Percentiles rank a stretch among this genome's conserved stretches.
These are phyloP conservation scores for Stenodema calcarata DNA, from an alignment of 2,888 invertebrate genomes.

Conservation along the genomic window DNA sequence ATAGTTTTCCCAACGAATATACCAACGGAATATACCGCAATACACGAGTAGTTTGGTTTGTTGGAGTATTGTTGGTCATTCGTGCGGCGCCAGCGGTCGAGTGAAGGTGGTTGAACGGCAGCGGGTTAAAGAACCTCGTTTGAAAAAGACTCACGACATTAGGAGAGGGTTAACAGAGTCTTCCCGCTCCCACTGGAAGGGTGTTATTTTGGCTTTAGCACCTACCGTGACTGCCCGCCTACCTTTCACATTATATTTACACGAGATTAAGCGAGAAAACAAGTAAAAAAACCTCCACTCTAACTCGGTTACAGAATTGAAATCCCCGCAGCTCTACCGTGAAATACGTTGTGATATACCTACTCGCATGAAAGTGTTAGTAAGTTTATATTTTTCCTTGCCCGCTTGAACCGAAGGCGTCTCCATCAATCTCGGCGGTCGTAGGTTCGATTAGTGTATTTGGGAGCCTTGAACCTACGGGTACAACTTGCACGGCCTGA, in stretches of 20 bases:
- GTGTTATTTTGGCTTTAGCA: neutral
- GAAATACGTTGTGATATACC: neutral
- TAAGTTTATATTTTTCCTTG: too few relatives aligned
- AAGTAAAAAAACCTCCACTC: neutral
- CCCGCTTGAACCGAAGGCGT: too few relatives aligned
- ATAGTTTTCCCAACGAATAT: too few relatives aligned
- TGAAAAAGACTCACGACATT: neutral
- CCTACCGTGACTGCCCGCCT: neutral
- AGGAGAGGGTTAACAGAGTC: neutral
- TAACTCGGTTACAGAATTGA: neutral
- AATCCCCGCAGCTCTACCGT: neutral
- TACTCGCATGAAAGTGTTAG: neutral
- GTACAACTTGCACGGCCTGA: too few relatives aligned
- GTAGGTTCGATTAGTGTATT: too few relatives aligned
- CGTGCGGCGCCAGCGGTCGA: too few relatives aligned
- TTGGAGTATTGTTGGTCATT: too few relatives aligned
- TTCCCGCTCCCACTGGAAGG: neutral
- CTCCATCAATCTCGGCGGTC: too few relatives aligned
- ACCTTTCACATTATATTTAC: conserved; percentile 2
- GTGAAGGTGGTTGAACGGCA: too few relatives aligned
- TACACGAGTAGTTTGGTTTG: too few relatives aligned
- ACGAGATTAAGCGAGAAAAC: neutral
- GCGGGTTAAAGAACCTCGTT: neutral
- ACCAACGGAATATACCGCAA: too few relatives aligned
- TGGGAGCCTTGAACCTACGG: too few relatives aligned